Evolutionary conservation across 2,113 vertebrate genomes (phyloP).

Genomic region (Candoia aspera): DNA sequence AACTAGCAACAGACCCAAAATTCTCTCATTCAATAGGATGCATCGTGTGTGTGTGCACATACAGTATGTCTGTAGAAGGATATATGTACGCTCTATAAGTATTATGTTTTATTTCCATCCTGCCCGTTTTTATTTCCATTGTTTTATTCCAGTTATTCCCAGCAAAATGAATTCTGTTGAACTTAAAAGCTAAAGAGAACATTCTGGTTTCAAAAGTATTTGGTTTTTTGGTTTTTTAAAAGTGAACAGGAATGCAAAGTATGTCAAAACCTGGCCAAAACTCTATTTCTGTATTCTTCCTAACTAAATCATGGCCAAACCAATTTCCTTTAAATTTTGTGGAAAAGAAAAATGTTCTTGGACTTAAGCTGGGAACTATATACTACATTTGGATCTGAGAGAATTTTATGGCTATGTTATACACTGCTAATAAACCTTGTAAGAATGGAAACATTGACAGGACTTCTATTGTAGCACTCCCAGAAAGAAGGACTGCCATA

Average conservation of each 20-base stretch:
- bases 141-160: not conserved
- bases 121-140: constrained; percentile 18
- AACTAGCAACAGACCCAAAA: not conserved
- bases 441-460: constrained; percentile 58
- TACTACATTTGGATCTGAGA: constrained; percentile 47
- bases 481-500: constrained; percentile 20
- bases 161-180: constrained; percentile 43
- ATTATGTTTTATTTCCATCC: not conserved
- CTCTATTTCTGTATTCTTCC: constrained; percentile 40
- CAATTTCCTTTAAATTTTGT: constrained; percentile 57
- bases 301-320: constrained; percentile 54
- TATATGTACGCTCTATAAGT: not conserved
- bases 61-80: too few species aligned
- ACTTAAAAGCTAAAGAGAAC: constrained; percentile 40
- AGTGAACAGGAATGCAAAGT: constrained; percentile 46
- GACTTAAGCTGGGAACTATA: constrained; percentile 30
- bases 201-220: constrained; percentile 37
- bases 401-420: constrained; percentile 51
- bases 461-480: constrained; percentile 19
- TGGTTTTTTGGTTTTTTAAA: constrained; percentile 35
- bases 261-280: constrained; percentile 48
- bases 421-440: constrained; percentile 54
- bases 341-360: constrained; percentile 50
- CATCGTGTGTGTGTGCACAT: not conserved
- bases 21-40: not conserved